These are phyloP conservation scores for Rhegmatorhina hoffmannsi DNA, from an alignment of 2,113 vertebrate genomes.

Conservation along the genomic window DNA sequence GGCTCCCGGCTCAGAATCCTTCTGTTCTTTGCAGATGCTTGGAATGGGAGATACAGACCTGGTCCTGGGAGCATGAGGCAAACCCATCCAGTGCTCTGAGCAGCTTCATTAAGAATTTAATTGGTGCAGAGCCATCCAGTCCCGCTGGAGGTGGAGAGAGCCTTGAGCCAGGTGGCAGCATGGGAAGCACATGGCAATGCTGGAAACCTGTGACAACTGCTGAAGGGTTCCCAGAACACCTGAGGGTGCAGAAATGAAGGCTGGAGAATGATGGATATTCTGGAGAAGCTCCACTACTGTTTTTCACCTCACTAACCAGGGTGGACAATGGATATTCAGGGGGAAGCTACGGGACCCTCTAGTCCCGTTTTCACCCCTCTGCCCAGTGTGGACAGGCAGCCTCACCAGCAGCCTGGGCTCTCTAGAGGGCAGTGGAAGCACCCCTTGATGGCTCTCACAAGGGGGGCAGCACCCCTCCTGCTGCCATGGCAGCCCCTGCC, in stretches of 20 bases:
- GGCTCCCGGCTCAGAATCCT: neutral
- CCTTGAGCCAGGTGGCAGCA: neutral
- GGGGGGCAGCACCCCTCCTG: neutral
- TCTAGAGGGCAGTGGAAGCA: neutral
- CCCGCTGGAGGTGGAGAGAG: neutral
- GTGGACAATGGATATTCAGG: neutral
- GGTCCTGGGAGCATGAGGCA: neutral
- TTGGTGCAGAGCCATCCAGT: neutral
- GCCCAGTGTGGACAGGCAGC: neutral
- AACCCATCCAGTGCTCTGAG: neutral
- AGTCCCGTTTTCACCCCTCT: neutral
- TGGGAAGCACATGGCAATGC: accelerated
- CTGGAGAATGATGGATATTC: neutral
- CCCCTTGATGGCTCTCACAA: neutral
- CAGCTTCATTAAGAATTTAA: neutral
- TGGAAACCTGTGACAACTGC: neutral
- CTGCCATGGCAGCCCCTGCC: neutral
- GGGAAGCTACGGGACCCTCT: accelerated
- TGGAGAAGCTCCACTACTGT: neutral
- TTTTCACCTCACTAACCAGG: neutral
- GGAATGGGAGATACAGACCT: neutral
- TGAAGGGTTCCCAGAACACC: neutral
- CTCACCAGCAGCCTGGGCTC: neutral
- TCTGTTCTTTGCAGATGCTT: neutral
- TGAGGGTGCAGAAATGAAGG: neutral